These are phyloP conservation scores for Brachyopa scutellaris DNA, from an alignment of 2,888 invertebrate genomes.

Conservation along the genomic window DNA sequence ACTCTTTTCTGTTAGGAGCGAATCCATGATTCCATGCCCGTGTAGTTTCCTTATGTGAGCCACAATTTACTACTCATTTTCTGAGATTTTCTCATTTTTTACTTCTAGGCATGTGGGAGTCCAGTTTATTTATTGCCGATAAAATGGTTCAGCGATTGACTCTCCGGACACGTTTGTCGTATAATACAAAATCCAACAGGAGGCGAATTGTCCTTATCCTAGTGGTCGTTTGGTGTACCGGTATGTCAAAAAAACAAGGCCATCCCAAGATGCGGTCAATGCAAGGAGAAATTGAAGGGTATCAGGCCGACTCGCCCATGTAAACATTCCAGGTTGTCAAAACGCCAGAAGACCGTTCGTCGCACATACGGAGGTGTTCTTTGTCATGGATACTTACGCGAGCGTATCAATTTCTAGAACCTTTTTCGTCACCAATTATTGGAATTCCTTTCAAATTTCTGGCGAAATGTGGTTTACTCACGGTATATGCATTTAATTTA, in stretches of 20 bases:
- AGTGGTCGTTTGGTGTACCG: slow-evolving; percentile 98
- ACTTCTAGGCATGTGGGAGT: no score
- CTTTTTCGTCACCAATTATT: no score
- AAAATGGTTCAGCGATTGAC: slow-evolving; percentile 97
- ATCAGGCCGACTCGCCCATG: slow-evolving; percentile 97
- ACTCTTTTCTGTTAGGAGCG: no score
- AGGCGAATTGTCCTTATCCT: slow-evolving; percentile 97
- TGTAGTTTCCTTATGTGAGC: no score
- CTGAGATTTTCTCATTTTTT: no score
- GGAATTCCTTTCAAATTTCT: no score
- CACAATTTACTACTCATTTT: no score
- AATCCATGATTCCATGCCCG: no score
- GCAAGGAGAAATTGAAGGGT: slow-evolving; percentile 97
- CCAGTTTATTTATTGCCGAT: no score
- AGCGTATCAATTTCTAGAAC: no score
- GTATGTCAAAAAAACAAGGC: slow-evolving; percentile 97
- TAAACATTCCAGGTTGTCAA: slow-evolving; percentile 95
- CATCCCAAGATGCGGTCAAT: slow-evolving; percentile 98
- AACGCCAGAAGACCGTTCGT: slow-evolving; percentile 97
- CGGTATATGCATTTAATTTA: no score
- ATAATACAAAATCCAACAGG: slow-evolving; percentile 99
- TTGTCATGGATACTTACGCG: slow-evolving; percentile 97
- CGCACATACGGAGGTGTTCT: slow-evolving; percentile 98
- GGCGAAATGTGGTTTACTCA: no score
- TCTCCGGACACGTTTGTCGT: slow-evolving; percentile 97